Base-by-base conservation (phyloP, 92 coral and sea anemone species). In the Phenganax marumi region DNA sequence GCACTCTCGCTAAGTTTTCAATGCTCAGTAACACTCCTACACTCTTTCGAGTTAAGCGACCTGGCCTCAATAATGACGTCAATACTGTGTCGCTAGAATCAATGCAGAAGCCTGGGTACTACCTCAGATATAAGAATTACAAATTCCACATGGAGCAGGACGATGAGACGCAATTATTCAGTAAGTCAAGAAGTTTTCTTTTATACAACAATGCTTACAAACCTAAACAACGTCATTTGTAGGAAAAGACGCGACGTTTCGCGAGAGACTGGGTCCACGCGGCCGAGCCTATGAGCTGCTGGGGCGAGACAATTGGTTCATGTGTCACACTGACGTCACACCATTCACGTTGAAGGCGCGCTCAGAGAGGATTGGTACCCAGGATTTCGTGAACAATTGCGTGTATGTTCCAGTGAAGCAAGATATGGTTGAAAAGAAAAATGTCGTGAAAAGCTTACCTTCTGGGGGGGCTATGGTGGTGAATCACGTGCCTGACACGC, bases 241-340 rank as follows among this genome's bases (percentile, higher is more conserved):
- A 93, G 97, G 91, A 70, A 93, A 93, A 85, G 97, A 90, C 21
- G 87, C 97, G 24, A 93, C 97, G 3, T 90, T 93, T 63, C 68
- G 89, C 13, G 97, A 87, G 66, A 89, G 92, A 10, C 69, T 86
- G 47, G 97, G 93, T 43, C 62, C 88, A 24, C 83, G 81, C 60
- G 92, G 91, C 19, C 55, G 91, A 16, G 89, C 93, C 6, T 86
- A 85, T 8, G 97, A 92, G 65, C 88, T 93, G 21, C 92, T 93
- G 23, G 93, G 88, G 55, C 97, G 92, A 78, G 90, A 85, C 19
- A 92, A 92, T 25, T 93, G 97, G 97, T 93, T 92, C 77, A 77
- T 93, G 73, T 93, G 97, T 63, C 97, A 93, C 54, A 85, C 85
- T 73, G 88, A 88, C 1, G 70, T 64, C 49, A 79, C 84, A 50